Evolutionary conservation across 2,113 vertebrate species (phyloP), one percentile per base, ranked within the genome.

Genomic region (human): DNA sequence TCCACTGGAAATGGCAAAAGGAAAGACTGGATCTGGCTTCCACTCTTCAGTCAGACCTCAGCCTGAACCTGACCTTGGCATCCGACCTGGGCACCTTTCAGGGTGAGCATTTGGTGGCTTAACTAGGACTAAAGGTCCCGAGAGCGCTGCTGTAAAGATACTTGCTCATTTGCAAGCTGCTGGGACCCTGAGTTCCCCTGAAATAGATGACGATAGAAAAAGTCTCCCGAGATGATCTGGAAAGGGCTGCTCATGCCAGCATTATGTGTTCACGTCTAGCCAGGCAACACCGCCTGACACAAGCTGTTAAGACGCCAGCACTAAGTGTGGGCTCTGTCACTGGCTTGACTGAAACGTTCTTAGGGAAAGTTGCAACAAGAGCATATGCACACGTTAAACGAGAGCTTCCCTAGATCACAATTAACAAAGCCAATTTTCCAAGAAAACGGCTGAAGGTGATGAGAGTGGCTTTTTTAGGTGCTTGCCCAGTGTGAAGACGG

Each of bases 191-290:
- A 18, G 50, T 6, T 89, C 79, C 66, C 73, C 32, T 57, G 9
- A 38, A 70, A 80, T 32, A 30, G 20, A 32, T 13, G 27, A 8
- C 20, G 32, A 87, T 0, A 84, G 79, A 59, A 76, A 78, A 32
- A 7, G 30, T 27, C 84, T 79, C 35, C 72, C 2, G 3, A 38
- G 50, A 61, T 5, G 25, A n/a, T 16, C 27, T 40, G 50, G 66
- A 20, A 45, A 78, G 38, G 30, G 83, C 14, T 48, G 22, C 13
- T 5, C 8, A 1, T 11, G 88, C 8, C 0, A 0, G 38, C 30
- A 30, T 78, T 1, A 18, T 0, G 0, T 0, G 3, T 16, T 73
- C 57, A 30, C 23, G 0, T 2, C 7, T 7, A 6, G 59, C 38
- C 68, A 10, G 0, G 4, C 14, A 23, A 38, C 20, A 25, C 4